phyloP scores from a whole-genome alignment of 2,797 vertebrate species.

The Acrocephalus scirpaceus region DNA sequence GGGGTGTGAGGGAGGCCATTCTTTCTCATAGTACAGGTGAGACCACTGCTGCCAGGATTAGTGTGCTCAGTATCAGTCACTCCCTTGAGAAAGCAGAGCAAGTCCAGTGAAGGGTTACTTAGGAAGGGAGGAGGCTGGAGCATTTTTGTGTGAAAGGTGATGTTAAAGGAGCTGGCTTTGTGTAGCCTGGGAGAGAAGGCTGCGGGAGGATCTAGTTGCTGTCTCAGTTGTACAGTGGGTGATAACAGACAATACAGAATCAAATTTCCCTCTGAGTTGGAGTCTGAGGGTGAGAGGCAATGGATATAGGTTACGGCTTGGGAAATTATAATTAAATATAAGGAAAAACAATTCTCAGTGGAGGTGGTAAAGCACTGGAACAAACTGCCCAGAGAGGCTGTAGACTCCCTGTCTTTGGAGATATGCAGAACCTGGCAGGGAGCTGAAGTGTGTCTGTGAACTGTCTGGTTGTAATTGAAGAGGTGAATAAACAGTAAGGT shows the following conservation, averaged over 20 bases:
- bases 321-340: not conserved
- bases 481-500: not conserved
- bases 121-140: not conserved
- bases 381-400: not conserved
- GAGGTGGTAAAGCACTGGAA: not conserved
- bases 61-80: not conserved
- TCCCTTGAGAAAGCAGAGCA: not conserved
- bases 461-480: not conserved
- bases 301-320: not conserved
- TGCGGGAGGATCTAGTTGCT: not conserved
- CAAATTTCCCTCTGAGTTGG: not conserved
- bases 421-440: not conserved
- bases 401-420: not conserved
- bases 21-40: not conserved
- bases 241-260: not conserved
- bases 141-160: not conserved
- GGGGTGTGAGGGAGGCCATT: not conserved
- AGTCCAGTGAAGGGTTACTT: not conserved
- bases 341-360: not conserved
- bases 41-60: not conserved
- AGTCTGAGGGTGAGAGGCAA: not conserved
- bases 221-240: not conserved
- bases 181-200: not conserved
- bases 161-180: not conserved
- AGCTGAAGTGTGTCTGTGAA: not conserved